Evolutionary conservation across 1,140 invertebrate species (phyloP).

Genomic region (Conus ventricosus): DNA sequence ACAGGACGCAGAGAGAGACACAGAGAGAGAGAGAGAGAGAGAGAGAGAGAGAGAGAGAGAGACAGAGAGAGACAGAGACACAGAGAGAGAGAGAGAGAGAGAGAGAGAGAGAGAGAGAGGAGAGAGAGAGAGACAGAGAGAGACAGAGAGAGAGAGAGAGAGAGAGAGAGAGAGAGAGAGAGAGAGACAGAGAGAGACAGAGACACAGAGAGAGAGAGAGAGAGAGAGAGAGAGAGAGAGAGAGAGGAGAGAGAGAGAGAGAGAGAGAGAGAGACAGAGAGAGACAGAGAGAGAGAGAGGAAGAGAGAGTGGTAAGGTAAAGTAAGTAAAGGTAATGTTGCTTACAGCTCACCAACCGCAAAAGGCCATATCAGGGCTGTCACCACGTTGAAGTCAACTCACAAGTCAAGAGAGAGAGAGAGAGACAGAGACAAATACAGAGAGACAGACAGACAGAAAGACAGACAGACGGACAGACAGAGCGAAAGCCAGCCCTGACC

Average conservation of each 20-base stretch:
- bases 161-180: slow-evolving; percentile 40
- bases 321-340: no score
- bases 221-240: slow-evolving; percentile 44
- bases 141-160: slow-evolving; percentile 35
- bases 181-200: slow-evolving; percentile 43
- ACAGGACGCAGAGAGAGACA: slow-evolving; percentile 24
- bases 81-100: slow-evolving; percentile 34
- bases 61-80: not conserved
- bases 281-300: slow-evolving; percentile 36
- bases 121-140: slow-evolving; percentile 20
- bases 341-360: no score
- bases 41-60: not conserved
- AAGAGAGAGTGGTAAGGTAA: no score
- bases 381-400: no score
- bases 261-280: not conserved
- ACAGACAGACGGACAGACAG: not conserved
- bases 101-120: slow-evolving; percentile 41
- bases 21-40: slow-evolving; percentile 40
- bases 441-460: not conserved
- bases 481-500: not conserved
- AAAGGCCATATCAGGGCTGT: no score
- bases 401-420: slow-evolving; percentile 14
- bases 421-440: slow-evolving; percentile 28
- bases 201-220: slow-evolving; percentile 41
- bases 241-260: not conserved